Evolutionary conservation across 2,888 invertebrate genomes (phyloP).

Genomic region (Lithodes maja): DNA sequence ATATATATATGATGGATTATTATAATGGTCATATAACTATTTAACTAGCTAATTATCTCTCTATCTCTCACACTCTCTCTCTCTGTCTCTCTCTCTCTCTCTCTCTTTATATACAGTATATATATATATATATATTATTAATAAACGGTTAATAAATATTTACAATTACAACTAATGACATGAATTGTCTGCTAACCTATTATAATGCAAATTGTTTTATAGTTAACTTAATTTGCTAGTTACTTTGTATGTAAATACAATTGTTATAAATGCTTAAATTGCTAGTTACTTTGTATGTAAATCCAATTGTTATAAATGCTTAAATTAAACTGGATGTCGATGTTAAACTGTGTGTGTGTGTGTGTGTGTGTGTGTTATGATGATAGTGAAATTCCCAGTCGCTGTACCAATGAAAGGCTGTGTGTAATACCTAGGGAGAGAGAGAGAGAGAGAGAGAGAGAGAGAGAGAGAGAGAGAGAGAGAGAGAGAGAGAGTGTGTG

Average conservation of each 20-base stretch:
- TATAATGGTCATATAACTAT: too few species aligned
- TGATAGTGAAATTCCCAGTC: neutral
- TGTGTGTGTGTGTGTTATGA: neutral
- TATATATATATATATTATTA: neutral
- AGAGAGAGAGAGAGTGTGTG: neutral
- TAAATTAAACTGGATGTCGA: neutral
- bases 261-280: neutral
- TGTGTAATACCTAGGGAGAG: neutral
- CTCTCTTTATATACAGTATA: neutral
- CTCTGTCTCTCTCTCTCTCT: too few species aligned
- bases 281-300: too few species aligned
- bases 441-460: neutral
- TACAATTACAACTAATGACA: too few species aligned
- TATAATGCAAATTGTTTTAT: too few species aligned
- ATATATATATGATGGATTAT: too few species aligned
- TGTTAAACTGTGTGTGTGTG: neutral
- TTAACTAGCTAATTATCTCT: too few species aligned
- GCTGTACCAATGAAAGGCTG: neutral
- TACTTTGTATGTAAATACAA: too few species aligned
- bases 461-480: neutral
- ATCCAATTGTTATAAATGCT: neutral
- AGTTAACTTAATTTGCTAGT: too few species aligned
- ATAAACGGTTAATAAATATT: neutral
- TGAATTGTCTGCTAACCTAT: too few species aligned
- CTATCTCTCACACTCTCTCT: too few species aligned